Evolutionary conservation across 2,888 invertebrate genomes (phyloP), one percentile per base, ranked within the genome.

Genomic region (Sinotaia quadrata): DNA sequence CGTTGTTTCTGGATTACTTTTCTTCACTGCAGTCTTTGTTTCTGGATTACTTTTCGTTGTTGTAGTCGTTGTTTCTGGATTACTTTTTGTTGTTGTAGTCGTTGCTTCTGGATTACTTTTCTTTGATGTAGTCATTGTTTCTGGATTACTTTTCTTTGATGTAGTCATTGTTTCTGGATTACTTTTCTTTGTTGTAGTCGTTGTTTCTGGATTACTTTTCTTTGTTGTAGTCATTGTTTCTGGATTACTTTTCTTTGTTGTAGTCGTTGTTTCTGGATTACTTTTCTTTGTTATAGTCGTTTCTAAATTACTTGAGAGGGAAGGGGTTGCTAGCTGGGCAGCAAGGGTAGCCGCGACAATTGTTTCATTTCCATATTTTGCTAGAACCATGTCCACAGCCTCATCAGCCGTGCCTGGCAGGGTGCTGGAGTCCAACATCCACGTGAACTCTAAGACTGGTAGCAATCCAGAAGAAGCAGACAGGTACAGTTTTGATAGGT

Each of bases 371-470:
- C 65, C 65, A 18, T 31, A 65, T 12, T 44, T 54, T 0, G 44
- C 56, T 7, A 65, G 10, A 1, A 65, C 44, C 15, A 21, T 56
- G 27, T 65, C 65, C 8, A 65, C 65, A 24, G 65, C 65, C 18
- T 65, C 44, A 1, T 29, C 33, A 21, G 65, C 65, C 7, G 65
- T 65, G 33, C 31, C 1, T 4, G 65, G 65, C 12, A 56, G 44
- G 2, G 65, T 33, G 2, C 65, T 56, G 24, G 52, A 31, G 0
- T 65, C 56, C 54, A 65, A 65, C 65, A 65, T 65, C 65, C 65
- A 65, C 7, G 52, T 37, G 18, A 65, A 65, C 65, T 65, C 52
- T 33, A 65, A 37, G 4, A 56, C 65, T 15, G 65, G 65, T 33
- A 54, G 31, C 21, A 65, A 44, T 5, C 54, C 54, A 0, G 65